Base-by-base conservation (phyloP, 2,113 vertebrate genomes). In the Gobiocypris rarus region DNA sequence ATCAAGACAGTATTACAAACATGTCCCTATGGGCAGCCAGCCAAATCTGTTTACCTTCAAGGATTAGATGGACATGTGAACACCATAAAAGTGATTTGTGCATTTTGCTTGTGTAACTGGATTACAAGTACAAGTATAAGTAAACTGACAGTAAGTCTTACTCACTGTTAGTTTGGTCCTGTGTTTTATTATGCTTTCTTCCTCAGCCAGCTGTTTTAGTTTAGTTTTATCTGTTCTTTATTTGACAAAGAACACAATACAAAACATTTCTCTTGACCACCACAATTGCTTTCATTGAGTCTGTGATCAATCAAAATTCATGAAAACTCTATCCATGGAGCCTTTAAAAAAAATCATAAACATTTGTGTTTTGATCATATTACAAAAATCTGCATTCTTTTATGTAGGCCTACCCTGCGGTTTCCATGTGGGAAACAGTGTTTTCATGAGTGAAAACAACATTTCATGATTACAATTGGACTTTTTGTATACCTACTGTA, bases 181-280 rank as follows among this genome's bases (percentile, higher is more conserved):
- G 28, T 5, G 17, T 59, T 58, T 58, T 24, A 58, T 56, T 76
- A 28, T 19, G 50, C 11, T 24, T 41, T 19, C 11, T 26, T 43
- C 58, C 54, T 78, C 22, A 43, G 8, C 13, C 31, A 43, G 34
- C 34, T 61, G 75, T 78, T 78, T 43, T 13, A 24, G 24, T 45
- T 61, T 61, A 43, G 13, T 22, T 61, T 43, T 9, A 17, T 61
- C 54, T 26, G 56, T 61, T 76, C 22, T 77, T 76, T 58, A 76
- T 38, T 76, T 58, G 28, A 41, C 31, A 77, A 45, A 73, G 69
- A 43, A 73, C 41, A 45, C 22, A 4, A 19, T n/a, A 58, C 34
- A 58, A 38, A 76, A 77, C 75, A 58, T 77, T 76, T n/a, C 11
- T 58, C 75, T 24, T 56, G 75, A 76, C 38, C 31, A 41, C 52